phyloP scores from a whole-genome alignment of 1,140 invertebrate species.

The Physella acuta region DNA sequence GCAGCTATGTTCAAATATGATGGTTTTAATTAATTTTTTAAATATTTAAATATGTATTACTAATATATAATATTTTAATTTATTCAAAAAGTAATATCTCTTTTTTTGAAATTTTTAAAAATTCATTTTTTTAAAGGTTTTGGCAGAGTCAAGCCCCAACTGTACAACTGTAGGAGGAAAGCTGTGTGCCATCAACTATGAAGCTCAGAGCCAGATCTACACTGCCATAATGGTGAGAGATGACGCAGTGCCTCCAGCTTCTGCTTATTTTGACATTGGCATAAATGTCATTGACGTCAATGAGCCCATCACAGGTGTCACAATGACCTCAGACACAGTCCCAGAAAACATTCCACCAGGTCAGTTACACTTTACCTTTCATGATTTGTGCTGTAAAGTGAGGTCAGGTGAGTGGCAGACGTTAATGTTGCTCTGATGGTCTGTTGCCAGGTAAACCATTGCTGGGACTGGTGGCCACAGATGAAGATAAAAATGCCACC shows the following conservation, averaged over 20 bases:
- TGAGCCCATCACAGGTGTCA: constrained; percentile 33
- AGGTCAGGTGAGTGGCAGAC: too few relatives aligned
- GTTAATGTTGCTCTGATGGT: too few relatives aligned
- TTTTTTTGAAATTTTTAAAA: too few relatives aligned
- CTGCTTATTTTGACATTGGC: constrained; percentile 33
- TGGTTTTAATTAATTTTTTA: too few relatives aligned
- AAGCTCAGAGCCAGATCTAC: constrained; percentile 20
- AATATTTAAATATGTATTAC: too few relatives aligned
- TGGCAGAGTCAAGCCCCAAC: constrained; percentile 27
- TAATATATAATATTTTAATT: too few relatives aligned
- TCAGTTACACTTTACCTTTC: background rate
- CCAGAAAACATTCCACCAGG: constrained; percentile 33
- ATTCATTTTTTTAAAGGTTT: constrained; percentile 19
- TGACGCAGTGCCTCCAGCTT: constrained; percentile 26
- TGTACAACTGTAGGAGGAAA: constrained; percentile 32
- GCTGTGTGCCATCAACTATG: constrained; percentile 34
- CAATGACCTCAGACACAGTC: constrained; percentile 21
- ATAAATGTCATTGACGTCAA: constrained; percentile 34
- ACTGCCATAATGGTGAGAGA: constrained; percentile 38
- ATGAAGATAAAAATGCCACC: constrained; percentile 38
- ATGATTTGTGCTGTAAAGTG: too few relatives aligned
- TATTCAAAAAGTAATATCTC: too few relatives aligned
- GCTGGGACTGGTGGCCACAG: constrained; percentile 33
- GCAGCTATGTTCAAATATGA: too few relatives aligned
- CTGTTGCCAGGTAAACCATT: constrained; percentile 32